Base-by-base conservation (phyloP, 2,113 vertebrate genomes). In the Neoarius graeffei region DNA sequence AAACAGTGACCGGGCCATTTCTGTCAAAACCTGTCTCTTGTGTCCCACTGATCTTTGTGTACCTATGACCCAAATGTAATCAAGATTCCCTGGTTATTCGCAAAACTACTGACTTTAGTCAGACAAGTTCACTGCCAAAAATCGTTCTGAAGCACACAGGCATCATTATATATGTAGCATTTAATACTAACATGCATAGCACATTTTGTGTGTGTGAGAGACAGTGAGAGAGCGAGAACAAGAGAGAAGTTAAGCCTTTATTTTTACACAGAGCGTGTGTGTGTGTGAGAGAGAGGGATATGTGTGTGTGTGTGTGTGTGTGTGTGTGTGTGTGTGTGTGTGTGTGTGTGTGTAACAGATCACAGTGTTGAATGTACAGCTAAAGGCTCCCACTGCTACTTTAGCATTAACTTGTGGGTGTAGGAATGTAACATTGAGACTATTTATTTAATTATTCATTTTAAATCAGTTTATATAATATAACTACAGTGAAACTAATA, bases 1-100 rank as follows among this genome's bases (percentile, higher is more conserved):
- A 93, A 93, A 93, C 89, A 91, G 91, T 91, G 90, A 90, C 89
- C 85, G 84, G 89, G 91, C 87, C 88, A 90, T 81, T 88, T 91
- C 89, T 89, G 88, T 83, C 91, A 93, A 93, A 90, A 88, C 89
- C 83, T 81, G 4, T 85, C 83, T 91, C 87, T 79, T 89, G 81
- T 89, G 81, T 92, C 91, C 92, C 67, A 84, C 92, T 93, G 89
- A 81, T 90, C 88, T 93, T 87, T 91, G 89, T 90, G 82, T 94
- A 35, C 74, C 42, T 69, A 59, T 25, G 57, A 67, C 85, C 60
- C 76, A 71, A 59, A 66, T 92, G 91, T 93, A 92, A 94, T 90
- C 90, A 91, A 91, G 90, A 71, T 85, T 19, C 62, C 35, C 59
- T 50, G 20, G 15, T 85, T 79, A 64, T 77, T 83, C n/a, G 48